phyloP scores from a whole-genome alignment of 2,888 invertebrate genomes.

The Drosophila testacea region DNA sequence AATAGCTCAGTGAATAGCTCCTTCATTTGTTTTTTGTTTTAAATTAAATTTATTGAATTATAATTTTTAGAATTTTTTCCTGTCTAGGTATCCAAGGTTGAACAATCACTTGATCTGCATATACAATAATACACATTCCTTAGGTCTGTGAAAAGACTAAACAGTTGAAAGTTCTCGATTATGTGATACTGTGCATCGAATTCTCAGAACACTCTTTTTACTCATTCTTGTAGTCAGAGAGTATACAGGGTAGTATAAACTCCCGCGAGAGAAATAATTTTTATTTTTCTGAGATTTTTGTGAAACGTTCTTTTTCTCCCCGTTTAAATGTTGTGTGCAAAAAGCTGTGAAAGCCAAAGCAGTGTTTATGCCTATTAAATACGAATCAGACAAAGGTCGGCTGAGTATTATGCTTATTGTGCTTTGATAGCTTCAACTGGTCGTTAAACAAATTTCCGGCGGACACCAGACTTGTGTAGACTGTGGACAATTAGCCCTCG shows the following conservation, averaged over 20 bases:
- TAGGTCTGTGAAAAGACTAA: too few species aligned
- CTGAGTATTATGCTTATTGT: slow-evolving; percentile 53
- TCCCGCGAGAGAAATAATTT: slow-evolving; percentile 64
- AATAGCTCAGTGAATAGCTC: too few species aligned
- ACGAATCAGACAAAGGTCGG: slow-evolving; percentile 58
- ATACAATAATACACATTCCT: too few species aligned
- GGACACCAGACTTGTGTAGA: slow-evolving; percentile 22
- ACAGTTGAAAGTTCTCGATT: too few species aligned
- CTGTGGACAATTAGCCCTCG: slow-evolving; percentile 60
- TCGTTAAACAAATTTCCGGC: slow-evolving; percentile 59
- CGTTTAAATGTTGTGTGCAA: slow-evolving; percentile 22
- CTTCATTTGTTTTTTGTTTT: too few species aligned
- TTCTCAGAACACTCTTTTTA: neutral
- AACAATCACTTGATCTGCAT: too few species aligned
- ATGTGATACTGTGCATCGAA: too few species aligned
- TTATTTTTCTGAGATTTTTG: slow-evolving; percentile 53
- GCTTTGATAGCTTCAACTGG: slow-evolving; percentile 54
- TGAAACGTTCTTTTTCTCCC: slow-evolving; percentile 13
- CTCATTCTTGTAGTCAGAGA: neutral
- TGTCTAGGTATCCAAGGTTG: too few species aligned
- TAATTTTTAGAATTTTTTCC: too few species aligned
- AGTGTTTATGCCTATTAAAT: slow-evolving; percentile 73
- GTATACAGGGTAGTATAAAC: neutral
- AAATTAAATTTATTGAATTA: too few species aligned
- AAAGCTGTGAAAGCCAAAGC: slow-evolving; percentile 58